These are phyloP conservation scores for Garrulus glandarius DNA, from an alignment of 2,797 vertebrate species.

Conservation along the genomic window DNA sequence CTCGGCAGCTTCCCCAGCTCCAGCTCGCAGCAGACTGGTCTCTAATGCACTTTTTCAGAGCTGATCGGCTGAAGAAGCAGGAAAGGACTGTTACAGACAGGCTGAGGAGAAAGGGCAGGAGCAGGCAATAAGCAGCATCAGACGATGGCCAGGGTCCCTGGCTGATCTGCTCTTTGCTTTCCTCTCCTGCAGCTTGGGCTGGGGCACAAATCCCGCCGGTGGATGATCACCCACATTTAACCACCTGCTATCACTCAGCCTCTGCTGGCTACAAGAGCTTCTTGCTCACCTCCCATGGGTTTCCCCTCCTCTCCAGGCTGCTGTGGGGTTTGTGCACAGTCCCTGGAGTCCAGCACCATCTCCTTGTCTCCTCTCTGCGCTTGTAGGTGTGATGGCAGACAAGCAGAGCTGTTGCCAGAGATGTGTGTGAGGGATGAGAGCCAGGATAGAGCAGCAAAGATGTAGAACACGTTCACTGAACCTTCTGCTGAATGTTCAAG, in stretches of 20 bases:
- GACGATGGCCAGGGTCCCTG: background rate
- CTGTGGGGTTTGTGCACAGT: background rate
- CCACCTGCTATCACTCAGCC: background rate
- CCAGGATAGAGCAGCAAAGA: background rate
- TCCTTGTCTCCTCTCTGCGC: background rate
- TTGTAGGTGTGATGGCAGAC: background rate
- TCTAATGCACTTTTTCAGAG: background rate
- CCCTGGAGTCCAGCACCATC: fast-evolving
- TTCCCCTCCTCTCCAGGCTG: background rate
- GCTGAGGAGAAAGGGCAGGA: background rate
- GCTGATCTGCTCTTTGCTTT: background rate
- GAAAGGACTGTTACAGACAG: background rate
- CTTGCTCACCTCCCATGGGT: fast-evolving
- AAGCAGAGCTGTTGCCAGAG: background rate
- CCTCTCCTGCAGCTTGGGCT: background rate
- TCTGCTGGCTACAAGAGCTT: background rate
- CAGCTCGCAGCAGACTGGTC: background rate
- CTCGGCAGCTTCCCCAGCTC: background rate
- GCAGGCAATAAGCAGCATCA: background rate
- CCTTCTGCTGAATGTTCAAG: background rate
- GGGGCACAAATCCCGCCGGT: fast-evolving
- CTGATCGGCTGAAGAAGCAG: background rate
- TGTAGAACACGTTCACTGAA: fast-evolving
- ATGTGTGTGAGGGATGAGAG: background rate
- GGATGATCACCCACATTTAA: fast-evolving